phyloP scores from a whole-genome alignment of 2,888 invertebrate genomes.

The Oligia strigilis region DNA sequence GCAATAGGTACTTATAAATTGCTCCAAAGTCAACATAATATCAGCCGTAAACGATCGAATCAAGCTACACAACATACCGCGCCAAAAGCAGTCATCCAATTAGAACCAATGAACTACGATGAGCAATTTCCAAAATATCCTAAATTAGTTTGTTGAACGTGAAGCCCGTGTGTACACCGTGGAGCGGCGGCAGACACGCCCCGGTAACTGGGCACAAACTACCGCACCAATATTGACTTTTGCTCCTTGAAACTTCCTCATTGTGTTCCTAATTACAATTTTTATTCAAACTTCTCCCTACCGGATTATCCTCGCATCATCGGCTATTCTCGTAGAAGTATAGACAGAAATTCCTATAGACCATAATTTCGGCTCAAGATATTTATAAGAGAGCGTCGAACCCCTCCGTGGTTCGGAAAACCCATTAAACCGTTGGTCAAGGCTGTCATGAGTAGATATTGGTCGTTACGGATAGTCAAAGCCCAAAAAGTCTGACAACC shows the following conservation, averaged over 20 bases:
- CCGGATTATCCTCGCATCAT: constrained; percentile 34
- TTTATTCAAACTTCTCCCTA: constrained; percentile 63
- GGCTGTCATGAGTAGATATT: background rate
- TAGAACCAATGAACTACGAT: background rate
- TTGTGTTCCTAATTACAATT: constrained; percentile 80
- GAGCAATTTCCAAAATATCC: background rate
- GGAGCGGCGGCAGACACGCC: constrained; percentile 76
- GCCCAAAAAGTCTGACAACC: background rate
- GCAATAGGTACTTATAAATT: background rate
- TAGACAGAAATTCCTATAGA: background rate
- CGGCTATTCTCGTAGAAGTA: background rate
- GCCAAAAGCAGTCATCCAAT: background rate
- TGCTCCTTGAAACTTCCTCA: constrained; percentile 82
- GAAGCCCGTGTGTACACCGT: constrained; percentile 65
- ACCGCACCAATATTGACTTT: constrained; percentile 86
- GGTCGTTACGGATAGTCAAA: background rate
- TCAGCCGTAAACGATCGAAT: background rate
- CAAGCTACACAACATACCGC: background rate
- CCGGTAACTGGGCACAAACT: constrained; percentile 84
- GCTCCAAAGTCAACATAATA: background rate
- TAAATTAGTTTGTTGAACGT: constrained; percentile 12
- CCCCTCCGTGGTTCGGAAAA: background rate
- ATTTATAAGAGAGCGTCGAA: background rate
- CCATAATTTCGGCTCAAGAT: background rate
- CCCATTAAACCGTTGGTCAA: background rate